These are phyloP conservation scores for Ptilonorhynchus violaceus DNA, from an alignment of 2,113 vertebrate species.

Conservation along the genomic window DNA sequence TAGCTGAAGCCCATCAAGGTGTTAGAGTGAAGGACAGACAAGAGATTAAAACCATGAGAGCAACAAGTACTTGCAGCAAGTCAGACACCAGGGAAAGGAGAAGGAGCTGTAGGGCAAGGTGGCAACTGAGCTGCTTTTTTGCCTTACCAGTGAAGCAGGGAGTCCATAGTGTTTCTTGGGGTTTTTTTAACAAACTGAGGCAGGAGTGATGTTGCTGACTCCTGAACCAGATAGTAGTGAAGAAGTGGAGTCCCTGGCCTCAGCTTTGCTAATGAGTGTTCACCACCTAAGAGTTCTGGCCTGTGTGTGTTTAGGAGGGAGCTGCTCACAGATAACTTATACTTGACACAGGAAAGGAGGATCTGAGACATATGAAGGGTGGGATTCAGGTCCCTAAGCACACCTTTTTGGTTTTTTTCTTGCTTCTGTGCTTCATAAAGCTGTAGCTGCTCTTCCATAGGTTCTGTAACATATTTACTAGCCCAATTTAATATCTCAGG, in stretches of 20 bases:
- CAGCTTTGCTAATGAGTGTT: not conserved
- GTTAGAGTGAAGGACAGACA: not conserved
- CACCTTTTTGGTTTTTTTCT: not conserved
- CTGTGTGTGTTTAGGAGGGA: not conserved
- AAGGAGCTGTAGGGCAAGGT: not conserved
- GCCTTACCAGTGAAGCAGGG: not conserved
- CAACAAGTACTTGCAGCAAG: not conserved
- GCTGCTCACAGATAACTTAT: not conserved
- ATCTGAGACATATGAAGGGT: not conserved
- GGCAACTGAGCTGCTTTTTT: not conserved
- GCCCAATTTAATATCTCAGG: not conserved
- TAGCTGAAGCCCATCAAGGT: not conserved
- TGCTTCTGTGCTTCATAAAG: not conserved
- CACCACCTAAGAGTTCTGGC: not conserved
- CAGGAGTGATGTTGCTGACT: not conserved
- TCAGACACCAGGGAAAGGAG: not conserved
- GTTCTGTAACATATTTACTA: not conserved
- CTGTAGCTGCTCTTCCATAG: not conserved
- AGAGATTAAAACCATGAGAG: not conserved
- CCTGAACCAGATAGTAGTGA: not conserved
- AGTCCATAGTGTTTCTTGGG: not conserved
- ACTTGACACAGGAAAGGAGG: not conserved
- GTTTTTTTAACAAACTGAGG: not conserved
- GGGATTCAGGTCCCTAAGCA: not conserved
- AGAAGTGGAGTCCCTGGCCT: not conserved